phyloP scores from a whole-genome alignment of 2,888 invertebrate genomes.

The Torymus aiolomorphi region DNA sequence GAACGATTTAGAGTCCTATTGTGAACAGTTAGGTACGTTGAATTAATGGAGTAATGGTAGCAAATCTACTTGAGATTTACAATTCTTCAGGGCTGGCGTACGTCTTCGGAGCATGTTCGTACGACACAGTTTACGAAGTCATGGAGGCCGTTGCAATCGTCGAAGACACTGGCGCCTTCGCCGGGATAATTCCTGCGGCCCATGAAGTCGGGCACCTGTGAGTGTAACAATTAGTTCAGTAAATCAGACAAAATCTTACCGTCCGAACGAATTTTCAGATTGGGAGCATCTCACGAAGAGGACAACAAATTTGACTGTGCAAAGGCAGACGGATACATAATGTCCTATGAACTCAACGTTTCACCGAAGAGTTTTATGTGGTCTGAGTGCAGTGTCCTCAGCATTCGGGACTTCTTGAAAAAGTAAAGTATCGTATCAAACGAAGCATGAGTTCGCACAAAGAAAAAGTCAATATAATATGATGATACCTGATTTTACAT shows the following conservation, averaged over 20 bases:
- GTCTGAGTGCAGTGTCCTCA: constrained; percentile 43
- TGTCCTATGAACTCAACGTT: constrained; percentile 21
- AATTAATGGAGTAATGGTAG: background rate
- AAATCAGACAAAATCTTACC: background rate
- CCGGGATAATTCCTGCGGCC: constrained; percentile 38
- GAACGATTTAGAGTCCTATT: background rate
- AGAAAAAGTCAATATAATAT: background rate
- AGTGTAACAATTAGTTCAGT: background rate
- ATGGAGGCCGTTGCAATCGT: constrained; percentile 43
- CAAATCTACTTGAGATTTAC: background rate
- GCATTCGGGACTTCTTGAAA: constrained; percentile 33
- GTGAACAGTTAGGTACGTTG: constrained; percentile 24
- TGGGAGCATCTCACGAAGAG: constrained; percentile 42
- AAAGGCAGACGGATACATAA: constrained; percentile 38
- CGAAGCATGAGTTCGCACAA: background rate
- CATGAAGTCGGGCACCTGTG: constrained; percentile 54
- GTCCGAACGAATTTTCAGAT: constrained; percentile 8
- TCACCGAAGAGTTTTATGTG: constrained; percentile 28
- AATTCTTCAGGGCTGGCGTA: constrained; percentile 38
- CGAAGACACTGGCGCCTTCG: constrained; percentile 39
- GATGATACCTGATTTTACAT: background rate
- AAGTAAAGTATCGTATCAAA: constrained; percentile 13
- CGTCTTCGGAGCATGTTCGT: constrained; percentile 35
- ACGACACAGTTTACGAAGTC: background rate
- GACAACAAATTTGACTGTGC: background rate